These are phyloP conservation scores for Oreochromis aureus DNA, from an alignment of 2,113 vertebrate species.

Conservation along the genomic window DNA sequence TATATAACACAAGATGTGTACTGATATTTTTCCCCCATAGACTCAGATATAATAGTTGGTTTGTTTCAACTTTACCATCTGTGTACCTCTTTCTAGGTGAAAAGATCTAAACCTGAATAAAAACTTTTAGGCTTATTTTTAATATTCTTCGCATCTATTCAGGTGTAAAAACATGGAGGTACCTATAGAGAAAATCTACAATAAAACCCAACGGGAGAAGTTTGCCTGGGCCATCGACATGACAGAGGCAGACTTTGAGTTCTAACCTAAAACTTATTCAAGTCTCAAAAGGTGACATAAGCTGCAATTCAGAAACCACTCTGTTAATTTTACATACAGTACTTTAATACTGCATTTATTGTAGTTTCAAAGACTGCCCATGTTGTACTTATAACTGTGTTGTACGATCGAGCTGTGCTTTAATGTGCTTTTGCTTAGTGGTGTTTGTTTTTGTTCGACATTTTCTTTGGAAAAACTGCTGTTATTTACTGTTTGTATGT, in stretches of 20 bases:
- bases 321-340: neutral
- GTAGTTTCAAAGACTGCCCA: neutral
- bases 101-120: neutral
- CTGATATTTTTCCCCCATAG: neutral
- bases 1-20: fast-evolving
- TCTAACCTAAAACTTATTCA: slow-evolving; percentile 42
- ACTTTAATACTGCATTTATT: neutral
- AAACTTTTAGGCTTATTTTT: neutral
- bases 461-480: neutral
- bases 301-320: neutral
- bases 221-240: slow-evolving; percentile 75
- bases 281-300: neutral
- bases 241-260: slow-evolving; percentile 73
- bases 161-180: slow-evolving; percentile 71
- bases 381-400: neutral
- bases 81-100: neutral
- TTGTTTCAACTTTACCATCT: neutral
- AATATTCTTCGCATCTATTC: neutral
- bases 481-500: neutral
- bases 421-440: neutral
- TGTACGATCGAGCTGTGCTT: neutral
- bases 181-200: slow-evolving; percentile 73
- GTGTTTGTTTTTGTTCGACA: slow-evolving; percentile 4
- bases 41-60: neutral
- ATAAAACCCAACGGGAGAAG: slow-evolving; percentile 74